phyloP scores from a whole-genome alignment of 2,113 vertebrate genomes.

The Oreochromis aureus region DNA sequence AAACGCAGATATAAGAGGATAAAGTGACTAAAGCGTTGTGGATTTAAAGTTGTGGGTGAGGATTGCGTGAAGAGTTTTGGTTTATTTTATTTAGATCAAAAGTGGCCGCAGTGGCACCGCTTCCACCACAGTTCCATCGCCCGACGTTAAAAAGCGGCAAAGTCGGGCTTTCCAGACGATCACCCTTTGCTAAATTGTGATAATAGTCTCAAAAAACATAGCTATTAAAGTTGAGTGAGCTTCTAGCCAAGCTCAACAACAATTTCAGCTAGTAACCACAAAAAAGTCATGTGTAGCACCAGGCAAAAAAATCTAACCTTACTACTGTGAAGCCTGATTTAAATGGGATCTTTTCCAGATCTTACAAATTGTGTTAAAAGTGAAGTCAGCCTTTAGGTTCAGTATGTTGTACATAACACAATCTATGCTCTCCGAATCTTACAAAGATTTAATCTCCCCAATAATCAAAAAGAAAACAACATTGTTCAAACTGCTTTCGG shows the following conservation, averaged over 20 bases:
- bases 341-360: not conserved
- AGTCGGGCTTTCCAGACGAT: not conserved
- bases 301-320: not conserved
- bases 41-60: not conserved
- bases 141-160: not conserved
- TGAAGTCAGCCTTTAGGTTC: not conserved
- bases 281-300: not conserved
- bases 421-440: fast-evolving
- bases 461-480: not conserved
- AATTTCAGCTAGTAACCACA: not conserved
- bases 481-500: not conserved
- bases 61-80: not conserved
- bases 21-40: not conserved
- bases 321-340: not conserved
- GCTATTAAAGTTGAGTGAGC: not conserved
- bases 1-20: not conserved
- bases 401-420: fast-evolving
- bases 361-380: not conserved
- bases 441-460: not conserved
- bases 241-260: not conserved
- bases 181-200: not conserved
- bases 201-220: not conserved
- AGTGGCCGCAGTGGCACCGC: not conserved
- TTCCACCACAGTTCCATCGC: not conserved
- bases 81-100: not conserved